Base-by-base conservation (phyloP, 1,140 invertebrate species). In the Coenobita brevimanus region DNA sequence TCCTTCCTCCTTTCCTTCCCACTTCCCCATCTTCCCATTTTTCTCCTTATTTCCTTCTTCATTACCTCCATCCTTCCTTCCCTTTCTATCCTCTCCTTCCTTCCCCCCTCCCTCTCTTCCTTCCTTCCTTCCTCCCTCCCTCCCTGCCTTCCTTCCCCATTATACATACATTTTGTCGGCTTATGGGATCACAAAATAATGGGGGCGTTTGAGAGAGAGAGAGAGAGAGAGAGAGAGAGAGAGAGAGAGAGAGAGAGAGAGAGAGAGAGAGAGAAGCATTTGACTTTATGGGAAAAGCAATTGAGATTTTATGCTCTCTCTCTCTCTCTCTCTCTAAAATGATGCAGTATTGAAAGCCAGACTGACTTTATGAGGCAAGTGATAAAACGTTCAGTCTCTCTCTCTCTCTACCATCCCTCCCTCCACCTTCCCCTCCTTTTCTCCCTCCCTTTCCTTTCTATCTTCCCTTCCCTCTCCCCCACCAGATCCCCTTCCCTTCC, bases 1-100 rank as follows among this genome's bases (percentile, higher is more conserved):
- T n/a, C 54, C 54, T 57, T n/a, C 54, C 54, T 57, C 54, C 54
- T 57, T 57, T 57, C 54, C 54, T 57, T 57, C 54, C n/a, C n/a
- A 13, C 54, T n/a, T 8, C 38, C 27, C 71, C 27, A n/a, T 36
- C 36, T 30, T 75, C n/a, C 71, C 13, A 17, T 13, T 71, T 30
- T 43, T 21, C 21, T 75, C 71, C 10, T 43, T 30, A n/a, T 43
- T 43, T 75, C 71, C 3, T 36, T 75, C 71, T 3, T 21, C 38
- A 36, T 43, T 10, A 2, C 21, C 6, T 43, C 30, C 38, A 36
- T 30, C 71, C 38, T 21, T 36, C 21, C 38, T 43, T 30, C 38
- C n/a, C 71, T n/a, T 33, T 75, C 54, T 13, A 15, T 57, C 54
- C 54, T 57, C 54, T 57, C 54, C 54, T n/a, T n/a, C 54, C 54